Evolutionary conservation across 1,140 invertebrate genomes (phyloP).

Genomic region (Drosophila nannoptera): DNA sequence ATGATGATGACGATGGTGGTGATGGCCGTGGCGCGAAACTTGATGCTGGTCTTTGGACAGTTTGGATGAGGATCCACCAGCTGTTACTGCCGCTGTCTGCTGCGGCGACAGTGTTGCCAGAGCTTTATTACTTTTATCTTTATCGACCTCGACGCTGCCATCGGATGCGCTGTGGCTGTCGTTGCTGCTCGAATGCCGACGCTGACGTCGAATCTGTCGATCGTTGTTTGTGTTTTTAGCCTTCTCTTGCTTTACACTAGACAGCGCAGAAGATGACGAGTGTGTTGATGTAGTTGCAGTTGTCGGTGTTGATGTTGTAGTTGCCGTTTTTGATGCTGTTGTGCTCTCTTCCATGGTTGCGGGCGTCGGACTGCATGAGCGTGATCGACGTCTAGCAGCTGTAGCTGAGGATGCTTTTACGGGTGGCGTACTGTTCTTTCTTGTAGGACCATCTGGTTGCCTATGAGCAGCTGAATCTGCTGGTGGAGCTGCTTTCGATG

Average conservation of each 20-base stretch:
- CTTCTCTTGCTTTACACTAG: conserved; percentile 30
- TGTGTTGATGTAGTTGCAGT: conserved; percentile 15
- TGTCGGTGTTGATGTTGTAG: conserved; percentile 17
- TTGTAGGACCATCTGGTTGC: background rate
- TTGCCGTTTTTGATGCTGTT: background rate
- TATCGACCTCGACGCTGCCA: conserved; percentile 15
- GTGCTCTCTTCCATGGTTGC: background rate
- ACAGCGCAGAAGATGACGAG: conserved; percentile 3
- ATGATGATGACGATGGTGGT: conserved; percentile 32
- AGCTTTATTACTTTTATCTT: conserved; percentile 31
- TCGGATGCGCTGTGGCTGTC: conserved; percentile 30
- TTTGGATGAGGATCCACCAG: conserved; percentile 6
- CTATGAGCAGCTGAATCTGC: background rate
- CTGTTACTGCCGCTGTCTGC: background rate
- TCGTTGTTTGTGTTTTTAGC: conserved; percentile 43
- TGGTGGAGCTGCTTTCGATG: conserved; percentile 3
- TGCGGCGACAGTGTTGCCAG: conserved; percentile 17
- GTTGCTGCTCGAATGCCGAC: conserved; percentile 35
- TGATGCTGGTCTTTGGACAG: conserved; percentile 6
- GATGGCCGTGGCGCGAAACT: conserved; percentile 16
- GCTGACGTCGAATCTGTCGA: conserved; percentile 28
- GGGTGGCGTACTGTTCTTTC: conserved; percentile 3
- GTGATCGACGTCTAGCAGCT: conserved; percentile 15
- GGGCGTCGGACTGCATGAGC: conserved; percentile 19
- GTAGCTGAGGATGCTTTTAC: conserved; percentile 24